phyloP scores from a whole-genome alignment of 2,888 invertebrate species.

The Diarsia dahlii region DNA sequence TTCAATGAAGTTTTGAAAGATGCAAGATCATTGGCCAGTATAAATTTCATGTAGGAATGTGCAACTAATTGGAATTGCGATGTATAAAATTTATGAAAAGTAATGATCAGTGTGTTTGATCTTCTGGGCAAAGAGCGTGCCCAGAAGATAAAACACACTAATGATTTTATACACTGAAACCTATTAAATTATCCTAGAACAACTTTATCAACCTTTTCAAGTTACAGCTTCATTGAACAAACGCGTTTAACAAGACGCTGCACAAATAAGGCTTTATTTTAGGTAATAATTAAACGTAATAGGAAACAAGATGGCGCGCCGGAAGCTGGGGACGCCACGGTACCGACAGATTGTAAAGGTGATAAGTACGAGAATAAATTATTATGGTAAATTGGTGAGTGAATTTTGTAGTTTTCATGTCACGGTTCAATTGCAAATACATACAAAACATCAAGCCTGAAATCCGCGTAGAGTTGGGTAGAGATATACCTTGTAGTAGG shows the following conservation, averaged over 20 bases:
- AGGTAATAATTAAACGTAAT: conserved; percentile 86
- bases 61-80: too few species aligned
- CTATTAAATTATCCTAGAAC: neutral
- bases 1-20: too few species aligned
- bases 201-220: neutral
- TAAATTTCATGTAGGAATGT: too few species aligned
- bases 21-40: too few species aligned
- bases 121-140: too few species aligned
- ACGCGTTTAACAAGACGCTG: conserved; percentile 6
- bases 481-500: too few species aligned
- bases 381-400: conserved; percentile 9
- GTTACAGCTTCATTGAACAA: neutral
- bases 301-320: conserved; percentile 84
- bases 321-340: conserved; percentile 73
- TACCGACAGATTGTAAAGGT: conserved; percentile 59
- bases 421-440: neutral
- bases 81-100: too few species aligned
- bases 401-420: neutral
- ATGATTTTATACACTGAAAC: too few species aligned
- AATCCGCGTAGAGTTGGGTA: too few species aligned
- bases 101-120: too few species aligned
- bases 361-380: conserved; percentile 20
- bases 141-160: too few species aligned
- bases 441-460: too few species aligned
- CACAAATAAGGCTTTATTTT: conserved; percentile 67